Percentiles rank a stretch among this genome's conserved stretches.
phyloP scores from a whole-genome alignment of 2,888 invertebrate genomes.

The Drosophila niveifrons region DNA sequence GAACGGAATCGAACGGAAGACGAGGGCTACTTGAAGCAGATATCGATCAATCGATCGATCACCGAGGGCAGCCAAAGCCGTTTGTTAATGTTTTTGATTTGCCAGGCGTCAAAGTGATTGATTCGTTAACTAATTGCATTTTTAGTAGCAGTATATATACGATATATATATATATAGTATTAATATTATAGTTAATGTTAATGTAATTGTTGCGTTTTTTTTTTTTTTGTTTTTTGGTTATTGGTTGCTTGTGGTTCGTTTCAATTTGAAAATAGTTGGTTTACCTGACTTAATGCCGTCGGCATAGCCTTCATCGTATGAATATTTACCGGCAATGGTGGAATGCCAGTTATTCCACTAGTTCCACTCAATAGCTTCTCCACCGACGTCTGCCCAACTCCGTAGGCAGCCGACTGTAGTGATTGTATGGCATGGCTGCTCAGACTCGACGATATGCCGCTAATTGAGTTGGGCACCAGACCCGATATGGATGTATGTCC shows the following conservation, averaged over 20 bases:
- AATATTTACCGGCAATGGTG: constrained; percentile 85
- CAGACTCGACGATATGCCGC: constrained; percentile 88
- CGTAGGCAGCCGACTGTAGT: constrained; percentile 86
- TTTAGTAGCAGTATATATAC: neutral
- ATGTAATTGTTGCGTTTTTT: constrained; percentile 35
- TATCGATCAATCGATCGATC: constrained; percentile 25
- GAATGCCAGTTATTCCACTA: constrained; percentile 85
- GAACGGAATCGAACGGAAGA: constrained; percentile 24
- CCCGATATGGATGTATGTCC: constrained; percentile 82
- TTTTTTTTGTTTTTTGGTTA: constrained; percentile 29
- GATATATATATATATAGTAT: constrained; percentile 8
- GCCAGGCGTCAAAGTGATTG: constrained; percentile 51
- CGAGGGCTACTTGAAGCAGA: constrained; percentile 52
- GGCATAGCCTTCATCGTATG: constrained; percentile 86
- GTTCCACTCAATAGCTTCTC: constrained; percentile 86
- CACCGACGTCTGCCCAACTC: constrained; percentile 83
- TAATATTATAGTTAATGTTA: constrained; percentile 12
- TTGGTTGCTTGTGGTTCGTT: constrained; percentile 70
- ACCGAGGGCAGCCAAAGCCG: constrained; percentile 49
- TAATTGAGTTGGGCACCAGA: constrained; percentile 83
- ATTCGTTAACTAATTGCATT: constrained; percentile 40
- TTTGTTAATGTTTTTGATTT: constrained; percentile 22
- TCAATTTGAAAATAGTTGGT: constrained; percentile 81
- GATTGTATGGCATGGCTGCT: constrained; percentile 89
- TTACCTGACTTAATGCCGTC: constrained; percentile 86